Evolutionary conservation across 1,140 invertebrate genomes (phyloP), one percentile per base, ranked within the genome.

Genomic region (Neodiprion fabricii): DNA sequence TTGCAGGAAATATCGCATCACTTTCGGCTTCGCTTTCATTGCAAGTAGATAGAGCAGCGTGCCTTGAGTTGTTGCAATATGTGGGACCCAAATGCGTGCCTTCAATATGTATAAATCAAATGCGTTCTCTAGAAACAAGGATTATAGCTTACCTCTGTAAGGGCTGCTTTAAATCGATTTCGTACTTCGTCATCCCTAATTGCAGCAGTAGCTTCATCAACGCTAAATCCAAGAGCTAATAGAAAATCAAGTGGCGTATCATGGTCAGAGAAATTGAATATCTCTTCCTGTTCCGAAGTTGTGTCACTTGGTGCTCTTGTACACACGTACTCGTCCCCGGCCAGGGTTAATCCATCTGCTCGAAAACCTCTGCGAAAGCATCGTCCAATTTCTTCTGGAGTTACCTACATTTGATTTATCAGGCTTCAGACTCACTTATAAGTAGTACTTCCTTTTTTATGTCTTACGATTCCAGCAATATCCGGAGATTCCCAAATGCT

Each of bases 1-100:
- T 74, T 79, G 79, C 50, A 81, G 69, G 69, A 80, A 81, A 69
- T 81, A 81, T 21, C 79, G 73, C 79, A 80, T 81, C 8, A 77
- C 80, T 67, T 79, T 78, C 50, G 76, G 77, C 10, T 72, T 70
- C 11, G 76, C 67, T 76, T 81, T 81, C 48, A 78, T 78, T 3
- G 79, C 76, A 1, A 80, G 71, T 12, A 80, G 28, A 73, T 81
- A 80, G 40, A 80, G 49, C 65, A 81, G 69, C n/a, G 77, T 80
- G 10, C 79, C 80, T 73, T 81, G 80, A 0, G 76, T 77, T 49
- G 76, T 77, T n/a, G 73, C 76, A 28, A 81, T 79, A 48, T 77
- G 72, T 71, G 79, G 79, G 17, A 80, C 75, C 80, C 80, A 81
- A 71, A 69, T 78, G 75, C 76, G 48, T 74, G 53, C 53, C 53